These are phyloP conservation scores for Podarcis muralis DNA, from an alignment of 2,113 vertebrate genomes.

Conservation along the genomic window DNA sequence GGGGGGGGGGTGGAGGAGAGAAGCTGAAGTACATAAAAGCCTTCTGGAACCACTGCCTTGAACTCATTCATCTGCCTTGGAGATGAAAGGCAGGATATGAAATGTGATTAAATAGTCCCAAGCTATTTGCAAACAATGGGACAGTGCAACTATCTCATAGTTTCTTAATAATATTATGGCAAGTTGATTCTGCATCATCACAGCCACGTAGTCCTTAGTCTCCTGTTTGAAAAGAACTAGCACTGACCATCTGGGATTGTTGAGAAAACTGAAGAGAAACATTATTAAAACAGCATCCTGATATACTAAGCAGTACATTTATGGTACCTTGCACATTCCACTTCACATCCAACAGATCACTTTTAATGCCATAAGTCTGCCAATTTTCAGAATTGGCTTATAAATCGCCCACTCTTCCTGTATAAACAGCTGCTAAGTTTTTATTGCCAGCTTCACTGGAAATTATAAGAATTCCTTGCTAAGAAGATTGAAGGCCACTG, in stretches of 20 bases:
- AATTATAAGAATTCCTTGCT: slow-evolving; percentile 54
- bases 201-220: neutral
- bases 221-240: slow-evolving; percentile 20
- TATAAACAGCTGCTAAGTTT: slow-evolving; percentile 66
- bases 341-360: slow-evolving; percentile 33
- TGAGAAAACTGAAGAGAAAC: slow-evolving; percentile 10
- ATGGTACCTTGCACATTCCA: slow-evolving; percentile 44
- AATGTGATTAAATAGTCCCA: neutral
- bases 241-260: slow-evolving; percentile 13
- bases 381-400: slow-evolving; percentile 60
- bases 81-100: neutral
- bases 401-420: slow-evolving; percentile 62
- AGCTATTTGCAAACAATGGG: neutral
- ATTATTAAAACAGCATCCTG: slow-evolving; percentile 6
- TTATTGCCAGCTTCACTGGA: slow-evolving; percentile 44
- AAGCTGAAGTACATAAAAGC: neutral
- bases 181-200: neutral
- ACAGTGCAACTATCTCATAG: neutral
- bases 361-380: slow-evolving; percentile 55
- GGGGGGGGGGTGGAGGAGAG: neutral
- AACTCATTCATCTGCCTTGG: neutral
- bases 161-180: neutral
- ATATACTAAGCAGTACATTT: slow-evolving; percentile 55
- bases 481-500: slow-evolving; percentile 59
- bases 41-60: neutral